These are phyloP conservation scores for Eumaeus atala DNA, from an alignment of 1,140 invertebrate species.

Conservation along the genomic window DNA sequence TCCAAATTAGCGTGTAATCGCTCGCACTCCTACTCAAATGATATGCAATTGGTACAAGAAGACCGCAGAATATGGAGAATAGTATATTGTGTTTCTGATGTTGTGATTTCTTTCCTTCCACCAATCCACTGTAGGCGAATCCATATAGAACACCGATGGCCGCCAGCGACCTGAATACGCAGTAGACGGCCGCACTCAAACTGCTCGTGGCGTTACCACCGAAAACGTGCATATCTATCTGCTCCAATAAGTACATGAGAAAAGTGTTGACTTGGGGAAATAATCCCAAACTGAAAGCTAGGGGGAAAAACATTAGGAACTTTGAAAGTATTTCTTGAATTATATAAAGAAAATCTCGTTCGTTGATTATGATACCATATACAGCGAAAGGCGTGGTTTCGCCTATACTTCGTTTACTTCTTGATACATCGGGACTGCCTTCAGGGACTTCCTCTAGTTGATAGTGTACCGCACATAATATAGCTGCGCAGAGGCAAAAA, in stretches of 20 bases:
- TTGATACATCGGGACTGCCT: constrained; percentile 31
- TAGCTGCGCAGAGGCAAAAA: constrained; percentile 89
- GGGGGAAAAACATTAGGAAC: constrained; percentile 92
- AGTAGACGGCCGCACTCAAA: constrained; percentile 89
- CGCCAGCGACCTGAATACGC: constrained; percentile 85
- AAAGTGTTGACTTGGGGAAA: constrained; percentile 98
- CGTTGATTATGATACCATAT: constrained; percentile 85
- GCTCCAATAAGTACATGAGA: constrained; percentile 94
- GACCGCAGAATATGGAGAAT: constrained; percentile 95
- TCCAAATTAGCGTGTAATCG: constrained; percentile 93
- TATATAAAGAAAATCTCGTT: constrained; percentile 79
- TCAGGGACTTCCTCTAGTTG: constrained; percentile 63
- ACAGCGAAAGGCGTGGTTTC: constrained; percentile 74
- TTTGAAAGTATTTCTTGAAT: constrained; percentile 84
- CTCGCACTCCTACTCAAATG: constrained; percentile 93
- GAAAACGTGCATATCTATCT: constrained; percentile 97
- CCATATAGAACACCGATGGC: constrained; percentile 90
- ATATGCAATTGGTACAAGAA: constrained; percentile 92
- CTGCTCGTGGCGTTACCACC: constrained; percentile 97
- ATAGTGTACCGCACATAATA: constrained; percentile 82
- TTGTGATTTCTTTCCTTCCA: constrained; percentile 88
- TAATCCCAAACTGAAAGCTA: constrained; percentile 94
- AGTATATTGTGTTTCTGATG: constrained; percentile 82
- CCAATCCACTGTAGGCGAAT: constrained; percentile 89
- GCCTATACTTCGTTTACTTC: constrained; percentile 44